phyloP scores from a whole-genome alignment of 2,888 invertebrate species.

The Incurvaria masculella region DNA sequence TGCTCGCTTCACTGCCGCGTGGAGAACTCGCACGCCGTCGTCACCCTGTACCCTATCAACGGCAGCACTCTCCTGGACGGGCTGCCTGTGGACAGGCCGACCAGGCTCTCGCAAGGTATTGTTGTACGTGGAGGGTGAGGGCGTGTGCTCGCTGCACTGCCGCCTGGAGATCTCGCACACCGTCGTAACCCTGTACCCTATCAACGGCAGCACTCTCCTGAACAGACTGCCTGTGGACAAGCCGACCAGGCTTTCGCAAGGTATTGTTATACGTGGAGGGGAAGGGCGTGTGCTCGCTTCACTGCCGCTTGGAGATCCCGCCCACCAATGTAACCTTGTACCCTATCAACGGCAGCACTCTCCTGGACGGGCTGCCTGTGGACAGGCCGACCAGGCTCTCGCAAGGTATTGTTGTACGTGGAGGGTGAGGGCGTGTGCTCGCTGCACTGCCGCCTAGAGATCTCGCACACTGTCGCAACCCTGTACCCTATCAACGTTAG shows the following conservation, averaged over 20 bases:
- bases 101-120: constrained; percentile 78
- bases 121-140: too few species aligned
- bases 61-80: constrained; percentile 75
- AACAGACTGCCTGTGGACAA: constrained; percentile 71
- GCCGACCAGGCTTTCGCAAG: constrained; percentile 78
- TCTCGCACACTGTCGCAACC: constrained; percentile 80
- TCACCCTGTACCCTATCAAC: constrained; percentile 77
- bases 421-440: constrained; percentile 63
- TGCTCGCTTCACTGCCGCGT: constrained; percentile 83
- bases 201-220: constrained; percentile 65
- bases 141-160: constrained; percentile 77
- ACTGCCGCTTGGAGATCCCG: constrained; percentile 85
- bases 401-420: constrained; percentile 60
- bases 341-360: constrained; percentile 66
- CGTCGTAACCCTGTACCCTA: constrained; percentile 80
- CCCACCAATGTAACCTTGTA: constrained; percentile 83
- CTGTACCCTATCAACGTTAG: constrained; percentile 73
- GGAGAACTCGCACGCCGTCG: constrained; percentile 79
- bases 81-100: constrained; percentile 64
- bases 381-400: constrained; percentile 71
- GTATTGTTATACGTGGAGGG: constrained; percentile 70
- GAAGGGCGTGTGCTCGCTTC: constrained; percentile 76
- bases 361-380: constrained; percentile 73
- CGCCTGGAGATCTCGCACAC: constrained; percentile 83
- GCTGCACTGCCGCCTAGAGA: constrained; percentile 85